phyloP scores from a whole-genome alignment of 2,888 invertebrate species.

The Heteromurus nitidus region DNA sequence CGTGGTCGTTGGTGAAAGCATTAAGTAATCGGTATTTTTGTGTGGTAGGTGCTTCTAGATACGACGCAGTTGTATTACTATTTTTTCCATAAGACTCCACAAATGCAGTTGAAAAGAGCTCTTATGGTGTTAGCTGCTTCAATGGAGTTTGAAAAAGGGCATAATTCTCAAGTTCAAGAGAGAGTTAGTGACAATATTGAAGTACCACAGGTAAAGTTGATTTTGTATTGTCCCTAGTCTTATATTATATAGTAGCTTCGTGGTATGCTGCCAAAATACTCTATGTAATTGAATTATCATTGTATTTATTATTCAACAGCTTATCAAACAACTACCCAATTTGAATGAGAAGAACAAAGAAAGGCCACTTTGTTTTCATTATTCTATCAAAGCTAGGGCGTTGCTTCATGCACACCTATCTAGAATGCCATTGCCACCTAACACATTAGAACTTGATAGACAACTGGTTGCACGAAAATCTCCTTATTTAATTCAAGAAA shows the following conservation, averaged over 20 bases:
- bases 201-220: conserved; percentile 84
- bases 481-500: conserved; percentile 96
- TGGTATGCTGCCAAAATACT: too few species aligned
- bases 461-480: conserved; percentile 90
- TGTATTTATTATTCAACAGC: conserved; percentile 79
- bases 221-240: conserved; percentile 6
- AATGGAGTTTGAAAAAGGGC: conserved; percentile 94
- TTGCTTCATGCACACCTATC: conserved; percentile 96
- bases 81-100: conserved; percentile 96
- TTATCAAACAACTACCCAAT: conserved; percentile 93
- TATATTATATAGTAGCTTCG: too few species aligned
- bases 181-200: conserved; percentile 95
- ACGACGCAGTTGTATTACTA: conserved; percentile 98
- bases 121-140: conserved; percentile 98
- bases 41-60: conserved; percentile 86
- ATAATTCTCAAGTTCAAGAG: conserved; percentile 95
- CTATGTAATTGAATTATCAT: too few species aligned
- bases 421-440: conserved; percentile 85
- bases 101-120: conserved; percentile 95
- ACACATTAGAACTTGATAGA: conserved; percentile 89
- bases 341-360: conserved; percentile 98
- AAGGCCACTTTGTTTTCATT: conserved; percentile 91
- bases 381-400: conserved; percentile 91
- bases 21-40: too few species aligned
- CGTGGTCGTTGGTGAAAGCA: too few species aligned